Percentiles rank a stretch among this genome's conserved stretches.
phyloP scores from a whole-genome alignment of 2,797 vertebrate genomes.

The Gymnodraco acuticeps region DNA sequence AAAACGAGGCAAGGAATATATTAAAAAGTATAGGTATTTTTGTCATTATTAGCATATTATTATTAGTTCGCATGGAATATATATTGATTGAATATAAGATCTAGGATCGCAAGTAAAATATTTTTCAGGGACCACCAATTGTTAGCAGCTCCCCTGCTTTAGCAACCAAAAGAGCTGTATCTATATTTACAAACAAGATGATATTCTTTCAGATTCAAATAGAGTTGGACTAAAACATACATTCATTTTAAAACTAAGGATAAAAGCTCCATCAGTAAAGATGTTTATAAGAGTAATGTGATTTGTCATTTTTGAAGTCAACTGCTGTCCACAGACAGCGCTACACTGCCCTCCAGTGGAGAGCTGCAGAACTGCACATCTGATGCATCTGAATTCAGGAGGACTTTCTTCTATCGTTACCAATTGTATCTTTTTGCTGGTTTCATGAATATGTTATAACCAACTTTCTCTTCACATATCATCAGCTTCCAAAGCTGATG shows the following conservation, averaged over 20 bases:
- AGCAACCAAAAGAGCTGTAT: background rate
- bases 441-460: background rate
- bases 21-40: background rate
- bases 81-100: background rate
- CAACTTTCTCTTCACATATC: background rate
- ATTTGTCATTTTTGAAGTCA: background rate
- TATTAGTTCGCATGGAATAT: background rate
- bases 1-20: background rate
- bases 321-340: constrained; percentile 35
- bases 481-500: too few relatives aligned
- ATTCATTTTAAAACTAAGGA: constrained; percentile 28
- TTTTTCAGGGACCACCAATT: background rate
- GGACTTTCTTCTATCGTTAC: background rate
- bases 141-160: background rate
- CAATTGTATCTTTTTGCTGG: background rate
- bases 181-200: background rate
- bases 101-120: background rate
- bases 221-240: background rate
- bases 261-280: background rate
- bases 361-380: constrained; percentile 14
- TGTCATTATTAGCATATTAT: background rate
- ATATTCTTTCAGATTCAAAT: background rate
- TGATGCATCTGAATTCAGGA: background rate
- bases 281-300: background rate
- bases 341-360: constrained; percentile 83